phyloP scores from a whole-genome alignment of 2,113 vertebrate species.

The Siniperca knerii region DNA sequence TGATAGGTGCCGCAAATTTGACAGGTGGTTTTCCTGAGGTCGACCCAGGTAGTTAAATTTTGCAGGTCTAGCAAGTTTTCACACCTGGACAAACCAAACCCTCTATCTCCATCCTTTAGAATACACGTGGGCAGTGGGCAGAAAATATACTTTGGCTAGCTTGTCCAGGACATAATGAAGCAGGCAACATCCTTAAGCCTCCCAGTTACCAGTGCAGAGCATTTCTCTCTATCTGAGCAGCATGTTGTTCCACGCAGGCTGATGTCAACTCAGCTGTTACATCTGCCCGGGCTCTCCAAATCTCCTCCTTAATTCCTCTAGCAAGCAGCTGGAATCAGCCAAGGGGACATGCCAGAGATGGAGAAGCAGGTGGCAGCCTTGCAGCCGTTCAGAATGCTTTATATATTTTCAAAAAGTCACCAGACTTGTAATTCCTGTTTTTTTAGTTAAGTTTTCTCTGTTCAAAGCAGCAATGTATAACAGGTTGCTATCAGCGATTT shows the following conservation, averaged over 20 bases:
- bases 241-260: constrained; percentile 65
- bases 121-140: constrained; percentile 58
- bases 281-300: constrained; percentile 70
- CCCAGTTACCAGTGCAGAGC: constrained; percentile 70
- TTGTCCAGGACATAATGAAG: constrained; percentile 79
- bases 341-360: constrained; percentile 62
- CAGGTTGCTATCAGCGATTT: constrained; percentile 36
- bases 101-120: constrained; percentile 52
- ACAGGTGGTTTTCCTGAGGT: constrained; percentile 28
- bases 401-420: constrained; percentile 21
- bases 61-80: constrained; percentile 54
- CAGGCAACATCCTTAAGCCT: constrained; percentile 79
- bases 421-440: background rate
- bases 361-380: constrained; percentile 52
- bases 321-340: constrained; percentile 63
- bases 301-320: constrained; percentile 73
- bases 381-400: constrained; percentile 30
- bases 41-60: constrained; percentile 27
- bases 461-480: constrained; percentile 24
- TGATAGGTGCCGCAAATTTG: constrained; percentile 1
- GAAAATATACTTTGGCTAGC: constrained; percentile 74
- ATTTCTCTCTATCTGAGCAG: constrained; percentile 69
- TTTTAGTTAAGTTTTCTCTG: background rate
- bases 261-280: constrained; percentile 74
- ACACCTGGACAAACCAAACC: constrained; percentile 51